Evolutionary conservation across 64 coral and sea anemone species (phyloP), one percentile per base, ranked within the genome.

Genomic region (Anthopleura sola): DNA sequence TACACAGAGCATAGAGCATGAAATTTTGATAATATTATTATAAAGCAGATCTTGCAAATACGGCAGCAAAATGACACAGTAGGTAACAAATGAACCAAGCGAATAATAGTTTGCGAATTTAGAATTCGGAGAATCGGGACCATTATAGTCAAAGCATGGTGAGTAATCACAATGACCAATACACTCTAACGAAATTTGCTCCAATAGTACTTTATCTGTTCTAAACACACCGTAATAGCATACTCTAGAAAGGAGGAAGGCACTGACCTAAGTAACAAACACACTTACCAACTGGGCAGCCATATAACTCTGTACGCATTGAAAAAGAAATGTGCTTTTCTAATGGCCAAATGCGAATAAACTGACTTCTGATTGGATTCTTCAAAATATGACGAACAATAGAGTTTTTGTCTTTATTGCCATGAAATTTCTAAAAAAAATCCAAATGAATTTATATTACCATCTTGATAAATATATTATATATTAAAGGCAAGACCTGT

Each of bases 221-320:
- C 40, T 44, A 44, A 44, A 44, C 40, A 44, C 4, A 44, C 40
- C 40, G 40, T 8, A 6, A 44, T 44, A 44, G 40, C 40, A 44
- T 44, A 44, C 50, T 53, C 2, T 1, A 53, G 50, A 17, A 17
- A 53, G 7, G 58, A 11, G 3, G n/a, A 62, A n/a, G 58, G 11
- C 28, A 71, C 29, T 32, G 29, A 32, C 11, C 29, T 16, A 32
- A 71, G n/a, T 31, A 69, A 29, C 1, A 32, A 32, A 34, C 11
- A 17, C 29, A 71, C 85, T 39, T 75, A 92, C 90, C 90, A 53
- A 47, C 49, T 68, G 75, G 64, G 84, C 91, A 92, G 34, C 91
- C 91, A 78, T 92, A 92, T 56, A 92, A 55, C 53, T 92, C 91
- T 55, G 82, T 55, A 7, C 91, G 60, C 86, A 92, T 60, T 17